Evolutionary conservation across 2,888 invertebrate genomes (phyloP), one percentile per base, ranked within the genome.

Genomic region (Sinhomidia bicolor): DNA sequence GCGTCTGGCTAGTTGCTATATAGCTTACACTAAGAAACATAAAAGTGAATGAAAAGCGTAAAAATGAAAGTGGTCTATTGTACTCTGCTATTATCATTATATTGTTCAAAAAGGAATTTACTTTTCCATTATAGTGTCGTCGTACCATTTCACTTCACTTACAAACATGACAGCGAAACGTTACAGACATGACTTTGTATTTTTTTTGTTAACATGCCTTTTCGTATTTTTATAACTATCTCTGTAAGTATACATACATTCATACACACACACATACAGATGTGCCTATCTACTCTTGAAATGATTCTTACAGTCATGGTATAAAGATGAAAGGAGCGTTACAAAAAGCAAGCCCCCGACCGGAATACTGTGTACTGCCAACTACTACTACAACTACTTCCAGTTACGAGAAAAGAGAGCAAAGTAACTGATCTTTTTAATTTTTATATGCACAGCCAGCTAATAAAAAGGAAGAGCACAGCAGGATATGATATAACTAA

Each of bases 101-200:
- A 47, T 51, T 76, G 76, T 29, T 26, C 51, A 51, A 54, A 74
- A 76, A 76, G 76, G 76, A 76, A 76, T 76, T 76, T 51, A 76
- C 51, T 76, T 54, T 51, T 51, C 51, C 65, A 65, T 54, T 32
- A 44, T 29, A 10, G 9, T 51, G 26, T 74, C 26, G 26, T 74
- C 26, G 74, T 76, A 32, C 17, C 76, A 76, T 54, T 74, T 47
- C 74, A 51, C 76, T 47, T 23, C n/a, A n/a, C n/a, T n/a, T n/a
- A n/a, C n/a, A 36, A 5, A 36, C 36, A 36, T 36, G 36, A 36
- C 36, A 36, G 36, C 36, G 57, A 20, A 57, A 20, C 57, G 7
- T 2, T n/a, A 14, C 51, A 10, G n/a, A 51, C n/a, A 51, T 51
- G 9, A 44, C 1, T 12, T 44, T 44, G 1, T 9, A 44, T 44